Evolutionary conservation across 2,888 invertebrate genomes (phyloP).

Genomic region (Philhelius pedissequus): DNA sequence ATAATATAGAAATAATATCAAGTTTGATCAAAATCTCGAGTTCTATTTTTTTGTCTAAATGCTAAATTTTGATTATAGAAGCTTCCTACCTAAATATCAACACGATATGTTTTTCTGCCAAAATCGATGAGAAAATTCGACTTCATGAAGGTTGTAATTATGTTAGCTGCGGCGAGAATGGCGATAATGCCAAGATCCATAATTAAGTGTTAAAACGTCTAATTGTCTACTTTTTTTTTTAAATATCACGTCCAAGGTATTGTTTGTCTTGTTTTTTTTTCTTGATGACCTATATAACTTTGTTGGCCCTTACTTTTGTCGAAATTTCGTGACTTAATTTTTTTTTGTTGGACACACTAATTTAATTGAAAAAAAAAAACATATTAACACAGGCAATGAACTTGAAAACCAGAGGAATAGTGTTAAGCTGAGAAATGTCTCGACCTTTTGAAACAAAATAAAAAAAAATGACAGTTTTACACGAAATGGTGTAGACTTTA

Average conservation of each 20-base stretch:
- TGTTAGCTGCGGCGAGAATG: neutral
- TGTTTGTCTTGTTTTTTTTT: neutral
- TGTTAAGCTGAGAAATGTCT: neutral
- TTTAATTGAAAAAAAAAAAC: slow-evolving; percentile 1
- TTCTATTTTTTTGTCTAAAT: too few species aligned
- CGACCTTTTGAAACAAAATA: neutral
- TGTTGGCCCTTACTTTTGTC: neutral
- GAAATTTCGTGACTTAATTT: neutral
- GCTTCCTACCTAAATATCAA: too few species aligned
- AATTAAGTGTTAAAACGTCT: neutral
- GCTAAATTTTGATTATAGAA: too few species aligned
- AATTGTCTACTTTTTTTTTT: neutral
- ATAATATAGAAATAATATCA: too few species aligned
- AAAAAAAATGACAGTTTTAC: neutral
- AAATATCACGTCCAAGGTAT: neutral
- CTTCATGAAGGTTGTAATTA: neutral
- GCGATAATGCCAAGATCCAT: neutral
- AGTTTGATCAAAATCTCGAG: too few species aligned
- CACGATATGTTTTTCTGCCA: neutral
- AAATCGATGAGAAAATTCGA: neutral
- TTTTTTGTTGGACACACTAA: neutral
- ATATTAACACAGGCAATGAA: slow-evolving; percentile 36
- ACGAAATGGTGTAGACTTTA: neutral
- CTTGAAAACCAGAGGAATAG: slow-evolving; percentile 34
- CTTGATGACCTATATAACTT: neutral